Percentiles rank a stretch among this genome's conserved stretches.
phyloP scores from a whole-genome alignment of 2,888 invertebrate genomes.

The Noctua janthina region DNA sequence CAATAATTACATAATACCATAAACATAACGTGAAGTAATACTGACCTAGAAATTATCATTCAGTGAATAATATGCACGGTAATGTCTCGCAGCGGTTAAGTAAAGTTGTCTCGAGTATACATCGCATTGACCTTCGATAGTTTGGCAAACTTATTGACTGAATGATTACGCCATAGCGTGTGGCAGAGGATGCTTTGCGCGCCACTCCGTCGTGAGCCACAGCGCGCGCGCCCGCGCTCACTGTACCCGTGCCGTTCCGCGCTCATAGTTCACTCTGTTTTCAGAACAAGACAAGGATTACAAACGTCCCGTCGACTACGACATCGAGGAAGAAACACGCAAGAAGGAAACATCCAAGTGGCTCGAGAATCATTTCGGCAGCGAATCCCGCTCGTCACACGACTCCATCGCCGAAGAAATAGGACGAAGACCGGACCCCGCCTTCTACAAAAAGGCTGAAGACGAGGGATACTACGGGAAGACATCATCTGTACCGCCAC shows the following conservation, averaged over 20 bases:
- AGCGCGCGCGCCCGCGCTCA: constrained; percentile 81
- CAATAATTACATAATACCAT: constrained; percentile 73
- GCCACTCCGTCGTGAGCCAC: constrained; percentile 79
- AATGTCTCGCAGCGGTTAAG: constrained; percentile 80
- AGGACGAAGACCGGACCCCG: constrained; percentile 91
- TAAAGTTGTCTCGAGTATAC: constrained; percentile 84
- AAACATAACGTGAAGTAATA: constrained; percentile 73
- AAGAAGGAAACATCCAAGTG: constrained; percentile 97
- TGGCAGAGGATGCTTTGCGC: constrained; percentile 76
- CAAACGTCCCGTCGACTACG: constrained; percentile 95
- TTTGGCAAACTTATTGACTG: constrained; percentile 89
- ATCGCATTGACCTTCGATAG: constrained; percentile 88
- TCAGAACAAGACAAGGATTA: constrained; percentile 93
- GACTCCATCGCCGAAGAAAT: constrained; percentile 92
- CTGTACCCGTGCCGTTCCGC: constrained; percentile 49
- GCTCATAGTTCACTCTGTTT: constrained; percentile 85
- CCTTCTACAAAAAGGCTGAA: constrained; percentile 92
- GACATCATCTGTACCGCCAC: constrained; percentile 84
- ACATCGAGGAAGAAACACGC: constrained; percentile 96
- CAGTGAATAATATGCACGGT: constrained; percentile 80
- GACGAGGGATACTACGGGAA: constrained; percentile 88
- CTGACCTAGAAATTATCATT: constrained; percentile 85
- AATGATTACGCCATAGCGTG: constrained; percentile 85
- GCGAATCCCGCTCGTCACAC: constrained; percentile 94
- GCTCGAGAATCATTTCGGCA: constrained; percentile 97